phyloP scores from a whole-genome alignment of 1,140 invertebrate species.

The Trachelipus rathkii region DNA sequence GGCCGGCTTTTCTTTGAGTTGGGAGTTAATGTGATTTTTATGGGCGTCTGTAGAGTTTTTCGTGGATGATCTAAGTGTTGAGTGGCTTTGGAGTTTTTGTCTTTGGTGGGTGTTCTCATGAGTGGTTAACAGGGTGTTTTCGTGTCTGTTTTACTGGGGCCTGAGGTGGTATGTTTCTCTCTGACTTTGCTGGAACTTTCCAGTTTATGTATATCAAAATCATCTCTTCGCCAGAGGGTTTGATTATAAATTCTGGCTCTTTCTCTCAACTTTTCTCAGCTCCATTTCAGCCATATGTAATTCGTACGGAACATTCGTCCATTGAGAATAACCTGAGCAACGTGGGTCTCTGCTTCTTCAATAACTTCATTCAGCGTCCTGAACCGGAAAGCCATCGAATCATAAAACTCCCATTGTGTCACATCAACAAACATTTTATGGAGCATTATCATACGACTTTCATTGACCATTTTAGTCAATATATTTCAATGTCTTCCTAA shows the following conservation, averaged over 20 bases:
- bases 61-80: not conserved
- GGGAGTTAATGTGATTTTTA: not conserved
- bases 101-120: conserved; percentile 7
- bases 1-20: not conserved
- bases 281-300: conserved; percentile 28
- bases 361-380: conserved; percentile 16
- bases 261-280: not conserved
- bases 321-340: conserved; percentile 35
- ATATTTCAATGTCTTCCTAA: conserved; percentile 42
- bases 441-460: conserved; percentile 31
- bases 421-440: conserved; percentile 42
- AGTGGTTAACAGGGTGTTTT: conserved; percentile 33
- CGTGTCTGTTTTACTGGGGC: conserved; percentile 32
- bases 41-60: not conserved
- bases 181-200: conserved; percentile 34
- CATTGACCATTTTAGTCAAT: conserved; percentile 30
- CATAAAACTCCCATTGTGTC: conserved; percentile 42
- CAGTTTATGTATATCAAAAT: conserved; percentile 44
- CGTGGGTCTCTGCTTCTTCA: conserved; percentile 21
- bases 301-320: conserved; percentile 44
- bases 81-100: not conserved
- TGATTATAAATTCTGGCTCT: conserved; percentile 40
- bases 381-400: conserved; percentile 32
- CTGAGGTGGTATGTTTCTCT: conserved; percentile 28
- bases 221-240: conserved; percentile 43